Conservation (phyloP, 23 tunicate species). For the Aplidium turbinatum region DNA sequence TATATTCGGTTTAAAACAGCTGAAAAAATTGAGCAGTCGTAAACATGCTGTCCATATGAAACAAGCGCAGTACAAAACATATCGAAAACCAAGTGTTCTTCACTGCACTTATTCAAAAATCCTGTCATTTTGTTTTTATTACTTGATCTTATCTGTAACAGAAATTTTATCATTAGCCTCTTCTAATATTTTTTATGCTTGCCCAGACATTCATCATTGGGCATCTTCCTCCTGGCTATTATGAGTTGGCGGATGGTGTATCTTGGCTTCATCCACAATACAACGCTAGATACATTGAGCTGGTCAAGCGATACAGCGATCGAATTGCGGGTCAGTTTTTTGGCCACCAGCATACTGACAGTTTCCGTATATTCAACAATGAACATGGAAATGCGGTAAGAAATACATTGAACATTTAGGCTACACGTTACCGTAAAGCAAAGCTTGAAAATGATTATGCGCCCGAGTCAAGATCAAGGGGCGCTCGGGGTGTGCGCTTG, state of each 20-base stretch:
- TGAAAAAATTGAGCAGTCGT: too few species aligned
- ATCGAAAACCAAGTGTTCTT: too few species aligned
- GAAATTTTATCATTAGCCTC: too few species aligned
- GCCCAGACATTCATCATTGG: conserved; percentile 55
- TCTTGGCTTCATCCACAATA: conserved; percentile 61
- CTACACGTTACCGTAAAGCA: too few species aligned
- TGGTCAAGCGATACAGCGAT: conserved; percentile 47
- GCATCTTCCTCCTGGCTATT: conserved; percentile 78
- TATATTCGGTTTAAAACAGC: too few species aligned
- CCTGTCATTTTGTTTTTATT: not conserved
- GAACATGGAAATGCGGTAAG: conserved; percentile 39
- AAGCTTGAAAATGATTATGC: too few species aligned
- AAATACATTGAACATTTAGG: too few species aligned
- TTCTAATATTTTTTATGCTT: not conserved
- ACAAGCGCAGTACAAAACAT: too few species aligned
- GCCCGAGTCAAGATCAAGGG: too few species aligned
- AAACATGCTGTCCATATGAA: too few species aligned
- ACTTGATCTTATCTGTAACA: not conserved
- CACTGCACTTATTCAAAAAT: too few species aligned
- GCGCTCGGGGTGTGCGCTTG: too few species aligned
- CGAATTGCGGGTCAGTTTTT: conserved; percentile 65
- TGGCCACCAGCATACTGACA: conserved; percentile 85
- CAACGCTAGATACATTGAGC: conserved; percentile 39
- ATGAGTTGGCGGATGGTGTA: conserved; percentile 49
- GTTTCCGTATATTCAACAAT: conserved; percentile 58